Evolutionary conservation across 1,140 invertebrate genomes (phyloP).

Genomic region (Polyergus mexicanus): DNA sequence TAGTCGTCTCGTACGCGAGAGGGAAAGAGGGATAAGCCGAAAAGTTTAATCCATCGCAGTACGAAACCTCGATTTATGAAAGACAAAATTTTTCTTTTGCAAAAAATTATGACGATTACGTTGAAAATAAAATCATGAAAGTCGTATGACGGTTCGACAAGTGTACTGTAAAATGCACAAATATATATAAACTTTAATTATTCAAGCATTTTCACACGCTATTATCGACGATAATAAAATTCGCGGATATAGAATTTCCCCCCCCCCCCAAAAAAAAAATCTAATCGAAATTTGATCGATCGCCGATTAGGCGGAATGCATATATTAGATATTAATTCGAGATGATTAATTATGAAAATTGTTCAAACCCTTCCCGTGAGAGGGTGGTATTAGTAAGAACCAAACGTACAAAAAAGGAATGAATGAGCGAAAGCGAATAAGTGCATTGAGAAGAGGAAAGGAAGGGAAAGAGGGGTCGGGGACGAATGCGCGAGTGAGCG

Average conservation of each 20-base stretch:
- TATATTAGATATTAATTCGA: slow-evolving; percentile 62
- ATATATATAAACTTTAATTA: neutral
- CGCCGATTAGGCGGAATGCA: slow-evolving; percentile 38
- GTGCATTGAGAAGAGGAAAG: slow-evolving; percentile 37
- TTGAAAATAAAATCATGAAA: neutral
- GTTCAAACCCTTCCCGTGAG: neutral
- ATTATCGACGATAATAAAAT: neutral
- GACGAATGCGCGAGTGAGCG: slow-evolving; percentile 55
- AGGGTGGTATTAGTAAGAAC: slow-evolving; percentile 66
- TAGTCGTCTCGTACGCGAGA: slow-evolving; percentile 36
- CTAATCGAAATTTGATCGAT: slow-evolving; percentile 3
- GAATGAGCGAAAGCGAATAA: slow-evolving; percentile 45
- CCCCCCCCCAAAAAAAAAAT: too few relatives aligned
- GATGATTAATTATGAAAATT: slow-evolving; percentile 69
- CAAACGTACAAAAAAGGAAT: slow-evolving; percentile 62
- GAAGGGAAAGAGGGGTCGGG: slow-evolving; percentile 31
- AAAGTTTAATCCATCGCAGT: slow-evolving; percentile 7
- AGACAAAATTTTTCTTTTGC: neutral
- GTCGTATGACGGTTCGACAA: neutral
- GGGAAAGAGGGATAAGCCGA: slow-evolving; percentile 39
- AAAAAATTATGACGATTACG: neutral
- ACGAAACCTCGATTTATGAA: slow-evolving; percentile 25
- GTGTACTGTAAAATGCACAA: neutral
- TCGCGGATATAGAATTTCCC: neutral
- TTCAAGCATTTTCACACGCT: neutral